Percentiles rank a stretch among this genome's conserved stretches.
Evolutionary conservation across 1,140 invertebrate genomes (phyloP).

Genomic region (Lutraria rhynchaena): DNA sequence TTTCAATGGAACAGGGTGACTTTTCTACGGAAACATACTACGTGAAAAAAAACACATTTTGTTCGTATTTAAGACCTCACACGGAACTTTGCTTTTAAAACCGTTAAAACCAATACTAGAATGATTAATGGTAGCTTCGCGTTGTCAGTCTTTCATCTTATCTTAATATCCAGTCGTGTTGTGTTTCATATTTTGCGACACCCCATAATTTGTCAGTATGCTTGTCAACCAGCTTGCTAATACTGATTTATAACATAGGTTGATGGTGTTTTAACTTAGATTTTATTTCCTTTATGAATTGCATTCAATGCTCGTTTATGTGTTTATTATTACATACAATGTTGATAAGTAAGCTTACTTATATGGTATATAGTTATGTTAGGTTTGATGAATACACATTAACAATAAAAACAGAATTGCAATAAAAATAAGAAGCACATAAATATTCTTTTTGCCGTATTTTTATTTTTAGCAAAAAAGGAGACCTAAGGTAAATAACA

Average conservation of each 20-base stretch:
- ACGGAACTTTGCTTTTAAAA: neutral
- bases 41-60: too few relatives aligned
- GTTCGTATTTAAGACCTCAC: constrained; percentile 3
- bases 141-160: constrained; percentile 39
- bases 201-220: constrained; percentile 36
- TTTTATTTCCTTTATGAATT: constrained; percentile 35
- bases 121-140: constrained; percentile 5
- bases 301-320: neutral
- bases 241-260: constrained; percentile 11
- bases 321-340: too few relatives aligned
- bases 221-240: constrained; percentile 23
- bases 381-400: too few relatives aligned
- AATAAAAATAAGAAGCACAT: too few relatives aligned
- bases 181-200: constrained; percentile 28
- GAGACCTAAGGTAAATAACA: too few relatives aligned
- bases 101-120: constrained; percentile 10
- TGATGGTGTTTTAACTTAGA: constrained; percentile 41
- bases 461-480: too few relatives aligned
- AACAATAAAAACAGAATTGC: too few relatives aligned
- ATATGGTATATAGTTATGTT: too few relatives aligned
- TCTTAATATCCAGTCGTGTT: constrained; percentile 16
- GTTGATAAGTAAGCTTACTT: too few relatives aligned
- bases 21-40: too few relatives aligned
- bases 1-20: too few relatives aligned
- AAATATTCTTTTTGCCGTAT: too few relatives aligned